Percentiles rank a stretch among this genome's conserved stretches.
Evolutionary conservation across 2,797 vertebrate species (phyloP).

Genomic region (Acanthurus leucopareius): DNA sequence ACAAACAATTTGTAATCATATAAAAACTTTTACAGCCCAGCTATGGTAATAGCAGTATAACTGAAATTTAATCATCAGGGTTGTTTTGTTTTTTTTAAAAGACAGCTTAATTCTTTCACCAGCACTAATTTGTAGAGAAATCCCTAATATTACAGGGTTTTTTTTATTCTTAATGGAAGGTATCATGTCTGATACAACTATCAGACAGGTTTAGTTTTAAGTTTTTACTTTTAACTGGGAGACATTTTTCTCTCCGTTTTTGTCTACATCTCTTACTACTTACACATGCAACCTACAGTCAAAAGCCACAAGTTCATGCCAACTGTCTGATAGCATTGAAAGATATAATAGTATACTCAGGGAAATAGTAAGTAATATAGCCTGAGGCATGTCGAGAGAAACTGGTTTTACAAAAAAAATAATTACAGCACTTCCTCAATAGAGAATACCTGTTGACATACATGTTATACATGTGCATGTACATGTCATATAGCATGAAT

Average conservation of each 20-base stretch:
- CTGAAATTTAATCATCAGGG: not conserved
- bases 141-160: not conserved
- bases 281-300: not conserved
- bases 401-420: not conserved
- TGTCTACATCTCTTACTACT: not conserved
- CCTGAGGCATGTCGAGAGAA: not conserved
- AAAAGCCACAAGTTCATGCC: not conserved
- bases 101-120: not conserved
- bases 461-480: not conserved
- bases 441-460: not conserved
- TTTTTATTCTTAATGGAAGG: not conserved
- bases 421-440: not conserved
- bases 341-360: not conserved
- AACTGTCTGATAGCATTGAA: not conserved
- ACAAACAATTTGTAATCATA: not conserved
- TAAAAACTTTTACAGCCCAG: not conserved
- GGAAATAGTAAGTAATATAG: not conserved
- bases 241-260: not conserved
- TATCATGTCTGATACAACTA: not conserved
- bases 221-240: conserved; percentile 1
- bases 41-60: not conserved
- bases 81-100: not conserved
- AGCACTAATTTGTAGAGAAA: conserved; percentile 20
- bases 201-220: not conserved
- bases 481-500: not conserved